These are phyloP conservation scores for Leptodactylus fuscus DNA, from an alignment of 2,113 vertebrate genomes.

Conservation along the genomic window DNA sequence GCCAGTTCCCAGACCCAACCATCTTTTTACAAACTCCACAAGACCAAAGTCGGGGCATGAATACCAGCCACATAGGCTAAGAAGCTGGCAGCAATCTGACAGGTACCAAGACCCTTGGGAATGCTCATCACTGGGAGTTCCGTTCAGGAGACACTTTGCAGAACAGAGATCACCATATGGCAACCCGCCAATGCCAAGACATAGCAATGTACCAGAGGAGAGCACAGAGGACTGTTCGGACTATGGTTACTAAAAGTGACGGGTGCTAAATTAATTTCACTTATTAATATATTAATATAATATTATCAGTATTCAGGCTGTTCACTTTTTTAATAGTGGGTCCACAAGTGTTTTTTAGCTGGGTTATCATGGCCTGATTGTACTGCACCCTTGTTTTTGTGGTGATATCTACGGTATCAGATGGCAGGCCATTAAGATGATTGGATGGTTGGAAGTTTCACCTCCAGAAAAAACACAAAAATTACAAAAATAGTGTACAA, in stretches of 20 bases:
- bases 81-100: neutral
- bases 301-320: constrained; percentile 10
- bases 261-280: neutral
- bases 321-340: neutral
- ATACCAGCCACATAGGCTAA: neutral
- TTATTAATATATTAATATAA: neutral
- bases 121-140: neutral
- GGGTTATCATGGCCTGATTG: too few relatives aligned
- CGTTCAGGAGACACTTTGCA: constrained; percentile 19
- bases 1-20: constrained; percentile 55
- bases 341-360: neutral
- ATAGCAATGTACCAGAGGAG: constrained; percentile 49
- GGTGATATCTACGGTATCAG: neutral
- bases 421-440: neutral
- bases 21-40: constrained; percentile 8
- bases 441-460: too few relatives aligned
- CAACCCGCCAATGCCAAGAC: neutral
- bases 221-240: constrained; percentile 25
- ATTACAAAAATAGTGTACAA: too few relatives aligned
- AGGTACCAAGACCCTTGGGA: too few relatives aligned
- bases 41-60: neutral
- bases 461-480: too few relatives aligned
- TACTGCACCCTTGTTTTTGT: neutral
- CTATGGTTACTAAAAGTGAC: neutral
- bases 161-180: neutral